A percentile compares a stretch with the other conserved stretches of the same genome.
Evolutionary conservation across 2,888 invertebrate species (phyloP).

Genomic region (Hydropsyche betteni): DNA sequence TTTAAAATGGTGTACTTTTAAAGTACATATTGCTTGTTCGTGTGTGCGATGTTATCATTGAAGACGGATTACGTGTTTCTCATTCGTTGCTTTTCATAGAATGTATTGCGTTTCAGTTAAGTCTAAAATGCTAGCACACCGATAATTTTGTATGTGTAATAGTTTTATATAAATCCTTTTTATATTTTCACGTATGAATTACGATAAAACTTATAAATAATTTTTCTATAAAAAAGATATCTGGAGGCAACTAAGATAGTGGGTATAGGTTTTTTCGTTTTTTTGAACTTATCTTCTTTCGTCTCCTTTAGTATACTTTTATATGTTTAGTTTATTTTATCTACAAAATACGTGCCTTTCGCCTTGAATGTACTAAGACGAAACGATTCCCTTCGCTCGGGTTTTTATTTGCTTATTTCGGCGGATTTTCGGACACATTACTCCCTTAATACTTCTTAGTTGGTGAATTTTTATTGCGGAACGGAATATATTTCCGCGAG

Average conservation of each 20-base stretch:
- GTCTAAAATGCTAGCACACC: not conserved
- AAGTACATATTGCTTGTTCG: not conserved
- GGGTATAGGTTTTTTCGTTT: conserved; percentile 3
- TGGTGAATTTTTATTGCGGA: conserved; percentile 11
- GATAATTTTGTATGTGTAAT: not conserved
- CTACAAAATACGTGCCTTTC: conserved; percentile 28
- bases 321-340: conserved; percentile 33
- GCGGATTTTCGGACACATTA: conserved; percentile 21
- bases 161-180: not conserved
- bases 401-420: conserved; percentile 27
- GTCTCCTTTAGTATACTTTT: conserved; percentile 4
- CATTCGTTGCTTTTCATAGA: conserved; percentile 5
- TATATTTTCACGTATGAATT: too few species aligned
- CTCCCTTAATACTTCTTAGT: conserved; percentile 6
- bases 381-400: not conserved
- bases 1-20: not conserved
- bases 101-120: not conserved
- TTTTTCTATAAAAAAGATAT: conserved; percentile 6
- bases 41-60: conserved; percentile 8
- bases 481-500: not conserved
- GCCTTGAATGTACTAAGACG: not conserved
- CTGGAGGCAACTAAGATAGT: not conserved
- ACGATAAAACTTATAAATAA: not conserved
- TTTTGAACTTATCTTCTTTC: not conserved
- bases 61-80: conserved; percentile 27